These are phyloP conservation scores for Oryzias javanicus DNA, from an alignment of 2,113 vertebrate genomes.

Conservation along the genomic window DNA sequence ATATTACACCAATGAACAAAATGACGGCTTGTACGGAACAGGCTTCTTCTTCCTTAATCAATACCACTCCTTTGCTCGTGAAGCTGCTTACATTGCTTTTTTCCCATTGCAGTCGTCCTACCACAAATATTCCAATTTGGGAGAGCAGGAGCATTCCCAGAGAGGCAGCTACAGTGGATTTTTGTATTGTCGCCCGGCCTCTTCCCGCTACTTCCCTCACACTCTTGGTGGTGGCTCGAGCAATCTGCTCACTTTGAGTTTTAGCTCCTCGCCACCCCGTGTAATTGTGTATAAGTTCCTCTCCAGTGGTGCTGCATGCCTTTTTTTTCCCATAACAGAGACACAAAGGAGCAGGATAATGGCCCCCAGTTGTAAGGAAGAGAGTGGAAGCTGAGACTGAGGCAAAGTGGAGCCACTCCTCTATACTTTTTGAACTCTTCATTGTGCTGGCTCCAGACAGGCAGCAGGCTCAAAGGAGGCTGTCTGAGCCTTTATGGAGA, in stretches of 20 bases:
- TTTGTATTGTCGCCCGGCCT: constrained; percentile 82
- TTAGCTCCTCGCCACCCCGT: constrained; percentile 84
- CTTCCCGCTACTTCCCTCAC: constrained; percentile 87
- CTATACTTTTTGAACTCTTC: constrained; percentile 70
- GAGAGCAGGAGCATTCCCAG: constrained; percentile 73
- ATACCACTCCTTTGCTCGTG: constrained; percentile 68
- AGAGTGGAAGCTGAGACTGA: constrained; percentile 60
- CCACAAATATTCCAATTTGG: constrained; percentile 67
- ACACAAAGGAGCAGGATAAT: constrained; percentile 76
- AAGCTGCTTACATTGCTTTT: constrained; percentile 70
- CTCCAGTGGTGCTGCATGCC: constrained; percentile 75
- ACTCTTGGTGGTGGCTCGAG: constrained; percentile 88
- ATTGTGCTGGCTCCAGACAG: constrained; percentile 73
- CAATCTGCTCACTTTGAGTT: constrained; percentile 78
- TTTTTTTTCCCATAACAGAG: constrained; percentile 79
- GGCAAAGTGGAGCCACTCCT: constrained; percentile 71
- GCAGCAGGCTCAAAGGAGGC: constrained; percentile 60
- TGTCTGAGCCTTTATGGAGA: constrained; percentile 62
- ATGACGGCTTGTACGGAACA: constrained; percentile 27
- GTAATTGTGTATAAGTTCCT: constrained; percentile 81
- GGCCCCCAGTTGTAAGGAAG: constrained; percentile 71
- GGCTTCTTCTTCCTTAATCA: constrained; percentile 59
- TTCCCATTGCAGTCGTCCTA: constrained; percentile 56
- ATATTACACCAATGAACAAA: constrained; percentile 45
- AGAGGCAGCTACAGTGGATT: constrained; percentile 74